Evolutionary conservation across 1,140 invertebrate genomes (phyloP).

Genomic region (Calephelis nemesis): DNA sequence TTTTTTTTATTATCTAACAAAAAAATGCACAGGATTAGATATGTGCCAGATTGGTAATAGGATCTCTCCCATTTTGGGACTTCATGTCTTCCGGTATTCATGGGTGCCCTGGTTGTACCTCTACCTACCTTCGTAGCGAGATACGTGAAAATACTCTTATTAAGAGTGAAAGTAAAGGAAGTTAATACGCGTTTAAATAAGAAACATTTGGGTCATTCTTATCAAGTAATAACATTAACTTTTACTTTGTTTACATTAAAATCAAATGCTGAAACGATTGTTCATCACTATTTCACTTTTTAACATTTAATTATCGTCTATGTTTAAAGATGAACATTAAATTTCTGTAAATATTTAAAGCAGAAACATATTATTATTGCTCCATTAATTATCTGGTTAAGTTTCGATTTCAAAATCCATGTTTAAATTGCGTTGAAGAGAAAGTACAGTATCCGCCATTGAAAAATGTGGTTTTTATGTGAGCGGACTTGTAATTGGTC

Average conservation of each 20-base stretch:
- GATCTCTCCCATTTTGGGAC: too few relatives aligned
- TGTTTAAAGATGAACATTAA: background rate
- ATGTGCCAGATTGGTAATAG: too few relatives aligned
- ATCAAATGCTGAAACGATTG: background rate
- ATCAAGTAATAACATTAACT: too few relatives aligned
- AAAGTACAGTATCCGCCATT: background rate
- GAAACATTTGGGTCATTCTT: too few relatives aligned
- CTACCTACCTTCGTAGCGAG: too few relatives aligned
- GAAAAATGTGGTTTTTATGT: slow-evolving; percentile 14
- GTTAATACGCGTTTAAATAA: too few relatives aligned
- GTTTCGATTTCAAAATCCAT: slow-evolving; percentile 8
- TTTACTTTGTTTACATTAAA: background rate
- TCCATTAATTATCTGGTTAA: slow-evolving; percentile 13
- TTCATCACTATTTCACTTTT: slow-evolving; percentile 4
- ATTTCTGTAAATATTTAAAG: background rate
- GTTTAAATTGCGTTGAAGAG: slow-evolving; percentile 2
- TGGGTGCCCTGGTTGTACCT: too few relatives aligned
- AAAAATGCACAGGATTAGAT: too few relatives aligned
- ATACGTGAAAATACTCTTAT: too few relatives aligned
- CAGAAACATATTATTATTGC: slow-evolving; percentile 1
- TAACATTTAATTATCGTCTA: background rate
- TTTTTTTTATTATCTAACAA: too few relatives aligned
- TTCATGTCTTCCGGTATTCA: too few relatives aligned
- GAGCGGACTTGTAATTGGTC: slow-evolving; percentile 3
- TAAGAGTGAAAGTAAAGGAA: too few relatives aligned